A percentile compares a stretch with the other conserved stretches of the same genome.
Evolutionary conservation across 2,797 vertebrate species (phyloP).

Genomic region (Selene dorsalis): DNA sequence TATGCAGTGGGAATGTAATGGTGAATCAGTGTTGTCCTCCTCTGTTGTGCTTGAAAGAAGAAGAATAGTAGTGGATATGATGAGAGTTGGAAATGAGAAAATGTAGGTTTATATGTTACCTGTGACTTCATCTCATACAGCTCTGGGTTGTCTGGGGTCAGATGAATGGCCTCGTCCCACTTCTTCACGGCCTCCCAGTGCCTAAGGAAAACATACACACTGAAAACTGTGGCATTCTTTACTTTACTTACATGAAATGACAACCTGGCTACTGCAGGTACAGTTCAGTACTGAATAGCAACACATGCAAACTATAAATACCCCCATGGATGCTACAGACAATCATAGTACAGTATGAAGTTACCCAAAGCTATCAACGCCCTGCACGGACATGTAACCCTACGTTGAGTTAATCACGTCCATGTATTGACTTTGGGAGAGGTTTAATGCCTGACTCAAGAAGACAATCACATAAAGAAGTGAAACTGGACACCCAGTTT

Average conservation of each 20-base stretch:
- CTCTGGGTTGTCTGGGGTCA: conserved; percentile 91
- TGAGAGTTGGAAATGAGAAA: neutral
- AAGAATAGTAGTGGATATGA: neutral
- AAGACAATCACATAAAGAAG: neutral
- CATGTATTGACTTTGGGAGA: conserved; percentile 6
- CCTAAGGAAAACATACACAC: conserved; percentile 78
- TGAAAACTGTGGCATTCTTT: no score
- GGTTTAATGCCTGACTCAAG: conserved; percentile 13
- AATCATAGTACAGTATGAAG: neutral
- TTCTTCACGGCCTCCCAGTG: conserved; percentile 93
- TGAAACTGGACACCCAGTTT: conserved; percentile 12
- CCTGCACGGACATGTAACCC: neutral
- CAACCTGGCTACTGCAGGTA: no score
- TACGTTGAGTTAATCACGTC: neutral
- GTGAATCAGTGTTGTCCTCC: neutral
- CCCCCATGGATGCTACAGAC: neutral
- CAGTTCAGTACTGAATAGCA: neutral
- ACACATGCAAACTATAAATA: neutral
- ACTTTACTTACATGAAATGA: no score
- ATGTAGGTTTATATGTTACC: conserved; percentile 79
- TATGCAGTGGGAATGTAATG: neutral
- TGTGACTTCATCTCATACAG: conserved; percentile 99
- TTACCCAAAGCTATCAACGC: neutral
- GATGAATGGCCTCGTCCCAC: conserved; percentile 95
- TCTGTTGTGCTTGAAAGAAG: neutral